Evolutionary conservation across 64 coral and sea anemone species (phyloP).

Genomic region (Porites australiensis): DNA sequence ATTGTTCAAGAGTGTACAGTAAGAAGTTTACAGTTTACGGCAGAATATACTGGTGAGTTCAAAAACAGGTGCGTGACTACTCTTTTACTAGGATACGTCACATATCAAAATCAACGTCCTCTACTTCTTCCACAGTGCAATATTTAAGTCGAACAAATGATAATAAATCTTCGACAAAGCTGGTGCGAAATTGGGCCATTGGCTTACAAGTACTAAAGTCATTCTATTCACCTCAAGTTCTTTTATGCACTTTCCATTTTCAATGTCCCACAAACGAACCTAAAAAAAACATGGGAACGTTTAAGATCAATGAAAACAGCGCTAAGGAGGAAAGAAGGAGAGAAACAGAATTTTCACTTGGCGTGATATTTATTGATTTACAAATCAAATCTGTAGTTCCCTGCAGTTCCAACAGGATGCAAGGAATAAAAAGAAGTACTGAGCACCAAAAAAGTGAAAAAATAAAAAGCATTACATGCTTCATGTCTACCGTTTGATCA

Average conservation of each 20-base stretch:
- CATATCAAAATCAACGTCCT: background rate
- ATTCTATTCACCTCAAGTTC: slow-evolving; percentile 97
- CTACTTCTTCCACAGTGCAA: too few species aligned
- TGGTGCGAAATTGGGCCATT: too few species aligned
- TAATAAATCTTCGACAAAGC: too few species aligned
- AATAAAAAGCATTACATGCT: background rate
- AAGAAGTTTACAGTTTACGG: too few species aligned
- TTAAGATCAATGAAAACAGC: background rate
- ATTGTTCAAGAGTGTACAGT: too few species aligned
- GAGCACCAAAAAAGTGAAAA: background rate
- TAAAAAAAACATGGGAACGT: background rate
- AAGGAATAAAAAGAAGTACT: background rate
- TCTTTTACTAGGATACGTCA: too few species aligned
- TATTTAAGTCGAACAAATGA: background rate
- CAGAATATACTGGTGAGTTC: too few species aligned
- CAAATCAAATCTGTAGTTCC: too few species aligned
- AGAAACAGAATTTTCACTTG: background rate
- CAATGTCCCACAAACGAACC: slow-evolving; percentile 92
- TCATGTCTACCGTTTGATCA: slow-evolving; percentile 90
- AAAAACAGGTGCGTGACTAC: too few species aligned
- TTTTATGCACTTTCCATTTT: slow-evolving; percentile 77
- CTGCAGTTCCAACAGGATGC: too few species aligned
- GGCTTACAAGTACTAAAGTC: background rate
- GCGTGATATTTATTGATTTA: too few species aligned
- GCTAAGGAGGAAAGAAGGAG: background rate